A percentile compares a stretch with the other conserved stretches of the same genome.
phyloP scores from a whole-genome alignment of 2,113 vertebrate genomes.

The Equus quagga region DNA sequence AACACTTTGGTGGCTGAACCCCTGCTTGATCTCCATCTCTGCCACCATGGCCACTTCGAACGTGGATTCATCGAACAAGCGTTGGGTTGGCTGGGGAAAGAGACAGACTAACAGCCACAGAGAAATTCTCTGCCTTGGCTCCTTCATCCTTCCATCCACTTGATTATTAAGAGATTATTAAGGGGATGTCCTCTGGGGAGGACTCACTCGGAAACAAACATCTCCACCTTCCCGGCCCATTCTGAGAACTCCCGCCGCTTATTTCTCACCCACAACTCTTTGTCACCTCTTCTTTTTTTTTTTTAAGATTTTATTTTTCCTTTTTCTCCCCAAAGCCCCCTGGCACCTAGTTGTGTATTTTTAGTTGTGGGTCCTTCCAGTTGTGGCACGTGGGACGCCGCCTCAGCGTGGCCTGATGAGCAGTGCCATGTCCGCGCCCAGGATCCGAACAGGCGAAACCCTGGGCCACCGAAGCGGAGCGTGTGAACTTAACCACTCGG shows the following conservation, averaged over 20 bases:
- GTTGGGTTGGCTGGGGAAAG: background rate
- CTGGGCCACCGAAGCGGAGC: no score
- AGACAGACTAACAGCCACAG: accelerated
- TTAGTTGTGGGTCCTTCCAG: no score
- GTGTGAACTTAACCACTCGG: no score
- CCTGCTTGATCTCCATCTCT: background rate
- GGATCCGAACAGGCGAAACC: no score
- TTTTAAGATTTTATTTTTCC: no score
- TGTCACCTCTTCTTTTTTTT: background rate
- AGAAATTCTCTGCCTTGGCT: background rate
- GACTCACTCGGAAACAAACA: background rate
- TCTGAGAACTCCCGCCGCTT: background rate
- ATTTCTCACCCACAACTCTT: no score
- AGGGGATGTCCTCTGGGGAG: background rate
- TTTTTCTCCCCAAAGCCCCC: no score
- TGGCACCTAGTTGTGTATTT: no score
- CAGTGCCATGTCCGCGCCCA: no score
- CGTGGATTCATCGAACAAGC: background rate
- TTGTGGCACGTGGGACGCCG: no score
- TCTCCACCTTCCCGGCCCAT: accelerated
- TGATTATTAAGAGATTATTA: background rate
- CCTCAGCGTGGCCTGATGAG: no score
- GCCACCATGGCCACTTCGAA: accelerated
- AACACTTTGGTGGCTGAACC: background rate
- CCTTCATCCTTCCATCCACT: background rate